phyloP scores from a whole-genome alignment of 2,888 invertebrate genomes.

The Drosophila kambysellisi region DNA sequence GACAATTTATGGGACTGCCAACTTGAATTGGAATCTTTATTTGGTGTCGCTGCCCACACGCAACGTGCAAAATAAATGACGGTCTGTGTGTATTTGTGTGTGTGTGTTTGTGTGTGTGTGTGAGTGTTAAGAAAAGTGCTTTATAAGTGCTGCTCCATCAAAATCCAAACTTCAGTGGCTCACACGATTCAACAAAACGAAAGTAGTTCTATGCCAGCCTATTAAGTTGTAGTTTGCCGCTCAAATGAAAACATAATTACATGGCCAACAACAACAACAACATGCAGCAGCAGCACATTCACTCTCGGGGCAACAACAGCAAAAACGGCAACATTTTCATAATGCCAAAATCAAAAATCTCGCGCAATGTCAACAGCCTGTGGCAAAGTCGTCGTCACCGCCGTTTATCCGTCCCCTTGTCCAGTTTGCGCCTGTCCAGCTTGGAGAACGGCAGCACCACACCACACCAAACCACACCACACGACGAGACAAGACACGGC shows the following conservation, averaged over 20 bases:
- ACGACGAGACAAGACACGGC: constrained; percentile 22
- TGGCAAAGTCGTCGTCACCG: constrained; percentile 30
- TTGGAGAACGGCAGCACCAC: constrained; percentile 26
- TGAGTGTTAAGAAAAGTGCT: constrained; percentile 62
- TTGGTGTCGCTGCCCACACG: constrained; percentile 63
- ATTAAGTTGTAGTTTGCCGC: constrained; percentile 62
- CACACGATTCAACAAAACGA: constrained; percentile 67
- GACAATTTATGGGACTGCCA: constrained; percentile 67
- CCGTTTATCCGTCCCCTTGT: constrained; percentile 8
- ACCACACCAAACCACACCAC: background rate
- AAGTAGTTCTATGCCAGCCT: constrained; percentile 71
- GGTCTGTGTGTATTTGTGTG: background rate
- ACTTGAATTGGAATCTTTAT: constrained; percentile 59
- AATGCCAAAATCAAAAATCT: constrained; percentile 57
- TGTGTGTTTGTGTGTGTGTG: background rate
- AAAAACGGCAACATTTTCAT: constrained; percentile 48
- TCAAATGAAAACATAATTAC: constrained; percentile 71
- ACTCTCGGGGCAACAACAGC: constrained; percentile 37
- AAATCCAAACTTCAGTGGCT: constrained; percentile 62
- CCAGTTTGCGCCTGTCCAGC: constrained; percentile 20
- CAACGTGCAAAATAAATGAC: constrained; percentile 28
- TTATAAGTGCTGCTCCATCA: constrained; percentile 72
- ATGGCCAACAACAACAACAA: constrained; percentile 47
- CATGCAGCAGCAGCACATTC: constrained; percentile 35
- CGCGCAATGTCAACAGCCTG: constrained; percentile 56